Conservation (phyloP, 2,797 vertebrate species). For the Rhyacichthys aspro region DNA sequence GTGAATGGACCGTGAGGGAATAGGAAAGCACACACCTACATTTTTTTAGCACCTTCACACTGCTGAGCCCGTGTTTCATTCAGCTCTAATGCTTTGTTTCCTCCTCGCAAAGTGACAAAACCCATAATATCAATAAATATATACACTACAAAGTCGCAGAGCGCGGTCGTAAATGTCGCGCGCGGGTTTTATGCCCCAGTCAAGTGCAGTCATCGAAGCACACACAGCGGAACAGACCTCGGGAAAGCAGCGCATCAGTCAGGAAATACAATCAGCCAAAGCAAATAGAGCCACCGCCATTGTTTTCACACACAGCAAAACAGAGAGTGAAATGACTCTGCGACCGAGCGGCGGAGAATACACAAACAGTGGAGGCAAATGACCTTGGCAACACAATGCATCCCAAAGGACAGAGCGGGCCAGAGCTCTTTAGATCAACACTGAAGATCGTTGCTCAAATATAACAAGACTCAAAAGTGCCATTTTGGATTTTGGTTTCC, state of each 20-base stretch:
- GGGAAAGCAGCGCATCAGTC: slow-evolving; percentile 56
- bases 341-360: slow-evolving; percentile 54
- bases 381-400: slow-evolving; percentile 42
- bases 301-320: slow-evolving; percentile 62
- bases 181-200: slow-evolving; percentile 15
- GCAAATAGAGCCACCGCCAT: slow-evolving; percentile 61
- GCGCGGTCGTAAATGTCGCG: slow-evolving; percentile 11
- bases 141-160: slow-evolving; percentile 3
- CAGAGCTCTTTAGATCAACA: slow-evolving; percentile 8
- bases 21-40: slow-evolving; percentile 46
- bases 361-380: slow-evolving; percentile 49
- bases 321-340: slow-evolving; percentile 57
- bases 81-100: slow-evolving; percentile 4
- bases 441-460: slow-evolving; percentile 10
- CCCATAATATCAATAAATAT: slow-evolving; percentile 20
- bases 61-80: slow-evolving; percentile 25
- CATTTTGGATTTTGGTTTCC: neutral
- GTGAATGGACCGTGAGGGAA: slow-evolving; percentile 61
- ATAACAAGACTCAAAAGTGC: slow-evolving; percentile 1
- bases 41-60: slow-evolving; percentile 43
- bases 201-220: slow-evolving; percentile 12
- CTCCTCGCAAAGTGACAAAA: slow-evolving; percentile 13
- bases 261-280: slow-evolving; percentile 69
- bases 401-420: slow-evolving; percentile 37
- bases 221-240: slow-evolving; percentile 29